Evolutionary conservation across 2,888 invertebrate genomes (phyloP), one percentile per base, ranked within the genome.

Genomic region (Pammene fasciana): DNA sequence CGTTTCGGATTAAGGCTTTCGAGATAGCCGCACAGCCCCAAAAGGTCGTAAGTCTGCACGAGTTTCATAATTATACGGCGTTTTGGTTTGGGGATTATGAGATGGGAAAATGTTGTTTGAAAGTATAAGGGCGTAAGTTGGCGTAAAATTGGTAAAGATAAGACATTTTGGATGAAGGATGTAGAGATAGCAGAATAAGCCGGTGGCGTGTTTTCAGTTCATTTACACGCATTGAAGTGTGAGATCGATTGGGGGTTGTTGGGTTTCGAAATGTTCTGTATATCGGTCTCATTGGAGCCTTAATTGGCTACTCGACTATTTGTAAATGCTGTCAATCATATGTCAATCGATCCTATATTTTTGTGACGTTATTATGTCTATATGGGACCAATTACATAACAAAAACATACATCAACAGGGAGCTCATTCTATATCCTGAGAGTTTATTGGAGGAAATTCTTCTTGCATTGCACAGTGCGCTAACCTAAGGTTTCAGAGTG

Each of bases 191-290:
- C 16, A 16, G 59, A 46, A 65, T 70, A 59, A 65, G 54, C 59
- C 16, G 16, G 16, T 16, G 48, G 41, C 45, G 45, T 57, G 50
- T 64, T 68, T 68, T 45, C 64, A 57, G 57, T 64, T 68, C 41
- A 68, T 68, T 68, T 68, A 57, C 68, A 57, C 64, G 50, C 52
- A 46, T 67, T 18, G 10, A 48, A 34, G 50, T 46, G 57, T 68
- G 43, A 34, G 50, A 50, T 56, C 64, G 48, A 67, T 59, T 41
- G 10, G 41, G 34, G 36, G 6, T 36, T n/a, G 34, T 18, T 41
- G n/a, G 46, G 56, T 18, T 36, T 38, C 7, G 38, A 7, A 18
- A 11, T 14, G 11, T 57, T 16, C 26, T 54, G 36, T 36, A 13
- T 26, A 11, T 43, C 13, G 10, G 1, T 0, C 11, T 43, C 13